phyloP scores from a whole-genome alignment of 30 jellyfish, hydroid and myxozoan species.

The Mastigias papua region DNA sequence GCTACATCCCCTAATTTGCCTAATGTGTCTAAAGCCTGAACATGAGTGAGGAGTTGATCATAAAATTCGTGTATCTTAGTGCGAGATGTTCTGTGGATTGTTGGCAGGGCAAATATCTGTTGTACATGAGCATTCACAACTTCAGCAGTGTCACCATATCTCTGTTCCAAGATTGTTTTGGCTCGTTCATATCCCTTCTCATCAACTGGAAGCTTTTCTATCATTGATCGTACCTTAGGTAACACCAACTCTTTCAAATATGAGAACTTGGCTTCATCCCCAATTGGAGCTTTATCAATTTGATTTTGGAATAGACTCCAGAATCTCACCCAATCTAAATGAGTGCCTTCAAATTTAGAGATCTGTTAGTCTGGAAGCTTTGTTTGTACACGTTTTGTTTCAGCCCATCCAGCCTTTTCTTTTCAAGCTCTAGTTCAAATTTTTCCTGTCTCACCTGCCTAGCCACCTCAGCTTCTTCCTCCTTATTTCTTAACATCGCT shows the following conservation, averaged over 20 bases:
- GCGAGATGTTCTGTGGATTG: conserved; percentile 28
- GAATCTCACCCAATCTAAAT: too few relatives aligned
- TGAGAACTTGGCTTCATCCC: too few relatives aligned
- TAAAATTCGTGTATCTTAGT: conserved; percentile 63
- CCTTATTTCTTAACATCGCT: too few relatives aligned
- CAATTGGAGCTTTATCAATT: too few relatives aligned
- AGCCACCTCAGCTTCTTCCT: too few relatives aligned
- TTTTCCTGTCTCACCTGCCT: conserved; percentile 34
- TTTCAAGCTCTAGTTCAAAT: too few relatives aligned
- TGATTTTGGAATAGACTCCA: too few relatives aligned
- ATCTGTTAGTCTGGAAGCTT: conserved; percentile 62
- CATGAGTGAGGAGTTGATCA: conserved; percentile 61
- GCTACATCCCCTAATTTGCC: conserved; percentile 59
- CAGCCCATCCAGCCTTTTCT: conserved; percentile 53
- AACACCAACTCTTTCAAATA: too few relatives aligned
- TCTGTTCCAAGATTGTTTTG: conserved; percentile 18
- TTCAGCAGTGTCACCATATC: conserved; percentile 62
- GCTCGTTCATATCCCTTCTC: too few relatives aligned
- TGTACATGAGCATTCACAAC: conserved; percentile 70
- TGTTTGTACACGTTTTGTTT: conserved; percentile 29
- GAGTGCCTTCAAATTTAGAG: too few relatives aligned
- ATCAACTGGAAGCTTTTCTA: too few relatives aligned
- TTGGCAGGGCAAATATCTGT: conserved; percentile 60
- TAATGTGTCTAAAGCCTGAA: conserved; percentile 67
- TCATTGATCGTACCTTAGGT: too few relatives aligned